Evolutionary conservation across 1,140 invertebrate species (phyloP), one percentile per base, ranked within the genome.

Genomic region (Nasonia vitripennis): DNA sequence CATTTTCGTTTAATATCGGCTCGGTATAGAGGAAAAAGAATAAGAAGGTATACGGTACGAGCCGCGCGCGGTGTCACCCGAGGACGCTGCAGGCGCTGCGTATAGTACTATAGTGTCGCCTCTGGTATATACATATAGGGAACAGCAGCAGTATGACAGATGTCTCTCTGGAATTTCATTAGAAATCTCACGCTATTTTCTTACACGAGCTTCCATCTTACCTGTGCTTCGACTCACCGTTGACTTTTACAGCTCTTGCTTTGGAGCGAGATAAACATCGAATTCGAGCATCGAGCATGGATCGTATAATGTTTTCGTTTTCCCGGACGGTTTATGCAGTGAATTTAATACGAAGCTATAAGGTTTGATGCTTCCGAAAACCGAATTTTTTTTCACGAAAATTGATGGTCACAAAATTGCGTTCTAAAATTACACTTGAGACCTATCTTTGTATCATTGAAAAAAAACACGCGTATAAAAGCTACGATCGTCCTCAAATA

Each of bases 131-230:
- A n/a, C 0, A 62, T 62, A n/a, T 62, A 62, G 2, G 55, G 48
- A 12, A 51, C 48, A 51, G 48, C 48, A 51, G 48, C 11, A 51
- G 48, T 14, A 78, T 84, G 83, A 84, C 83, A 84, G 75, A 84
- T 84, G 83, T 79, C 83, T 84, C 23, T 79, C 23, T 73, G 77
- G 83, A 84, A 84, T 84, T 84, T 84, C 83, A 74, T 78, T 84
- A 37, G 45, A 79, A 55, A 79, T 31, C 20, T 73, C 70, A 48
- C n/a, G 77, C 17, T 71, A 37, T 71, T 41, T 75, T 45, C 20
- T 45, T 75, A 75, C 37, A 48, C 45, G 4, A 2, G 31, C 23
- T 14, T 78, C 34, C 41, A n/a, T 70, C 48, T 70, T 17, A 48
- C 74, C 14, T 27, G n/a, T 51, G 31, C 62, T 79, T 84, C 77